Evolutionary conservation across 2,888 invertebrate species (phyloP), one percentile per base, ranked within the genome.

Genomic region (Apamea crenata): DNA sequence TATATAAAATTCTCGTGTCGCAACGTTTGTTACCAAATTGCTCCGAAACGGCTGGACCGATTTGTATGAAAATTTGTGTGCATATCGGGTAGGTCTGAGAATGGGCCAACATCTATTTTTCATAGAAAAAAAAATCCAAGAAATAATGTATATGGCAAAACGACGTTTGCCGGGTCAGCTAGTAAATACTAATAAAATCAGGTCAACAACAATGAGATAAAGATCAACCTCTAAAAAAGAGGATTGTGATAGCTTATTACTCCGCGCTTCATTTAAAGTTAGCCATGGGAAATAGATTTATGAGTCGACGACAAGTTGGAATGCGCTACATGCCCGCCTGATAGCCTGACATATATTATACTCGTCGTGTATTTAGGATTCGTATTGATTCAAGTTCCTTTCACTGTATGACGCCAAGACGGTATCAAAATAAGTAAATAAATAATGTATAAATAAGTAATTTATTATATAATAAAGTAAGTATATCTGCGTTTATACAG

Each of bases 341-440:
- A 44, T 12, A n/a, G n/a, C n/a, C 29, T 29, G 12, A 68, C 29
- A 68, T 25, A 3, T 53, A 56, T 44, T 29, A 21, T 68, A 44
- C 40, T 67, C 67, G 10, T 67, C 40, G n/a, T 18, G n/a, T 61
- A 36, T 36, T 25, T 36, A 36, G 12, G 25, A 63, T 70, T 63
- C 25, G 18, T 36, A 63, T 70, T n/a, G 63, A 71, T 36, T n/a
- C 18, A 36, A 36, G 18, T 67, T 36, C 12, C n/a, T 36, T 67
- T 71, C n/a, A 68, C 68, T n/a, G 8, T n/a, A 14, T 68, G 36
- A n/a, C n/a, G 68, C n/a, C n/a, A 36, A 40, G 4, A 21, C 7
- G 25, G 21, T n/a, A 32, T 81, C n/a, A 82, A 47, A 65, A 68
- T 61, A 63, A 82, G 53, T 16, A 70, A 63, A n/a, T n/a, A 47